Evolutionary conservation across 2,797 vertebrate species (phyloP).

Genomic region (Spea hammondii): DNA sequence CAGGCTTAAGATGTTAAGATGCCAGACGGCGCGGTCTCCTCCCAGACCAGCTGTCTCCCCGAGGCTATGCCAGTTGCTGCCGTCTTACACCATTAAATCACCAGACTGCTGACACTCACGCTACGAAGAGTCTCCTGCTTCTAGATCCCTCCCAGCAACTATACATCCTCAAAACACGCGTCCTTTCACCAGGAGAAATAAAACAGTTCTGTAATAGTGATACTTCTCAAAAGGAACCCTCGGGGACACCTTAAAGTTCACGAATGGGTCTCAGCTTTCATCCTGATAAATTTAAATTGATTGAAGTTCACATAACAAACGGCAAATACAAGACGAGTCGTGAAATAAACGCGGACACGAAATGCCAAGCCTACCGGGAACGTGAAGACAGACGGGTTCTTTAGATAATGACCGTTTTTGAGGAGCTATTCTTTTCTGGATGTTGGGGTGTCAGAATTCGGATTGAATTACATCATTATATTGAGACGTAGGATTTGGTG

Average conservation of each 20-base stretch:
- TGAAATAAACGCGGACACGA: too few species aligned
- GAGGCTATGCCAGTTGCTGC: constrained; percentile 38
- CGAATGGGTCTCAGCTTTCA: too few species aligned
- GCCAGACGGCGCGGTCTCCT: constrained; percentile 47
- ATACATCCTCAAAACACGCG: background rate
- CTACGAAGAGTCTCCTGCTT: constrained; percentile 15
- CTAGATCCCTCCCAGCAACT: constrained; percentile 26
- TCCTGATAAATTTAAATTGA: background rate
- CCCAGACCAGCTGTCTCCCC: constrained; percentile 43
- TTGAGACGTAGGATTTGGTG: too few species aligned
- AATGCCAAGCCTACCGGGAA: too few species aligned
- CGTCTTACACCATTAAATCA: constrained; percentile 25
- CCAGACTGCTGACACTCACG: constrained; percentile 8
- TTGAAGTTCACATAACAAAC: background rate
- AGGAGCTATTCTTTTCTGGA: too few species aligned
- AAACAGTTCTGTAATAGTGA: constrained; percentile 35
- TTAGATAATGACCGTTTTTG: too few species aligned
- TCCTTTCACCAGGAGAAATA: background rate
- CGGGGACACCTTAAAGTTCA: background rate
- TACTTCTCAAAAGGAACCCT: background rate
- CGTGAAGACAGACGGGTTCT: too few species aligned
- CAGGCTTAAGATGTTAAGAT: constrained; percentile 46
- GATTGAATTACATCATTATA: too few species aligned
- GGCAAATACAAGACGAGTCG: too few species aligned
- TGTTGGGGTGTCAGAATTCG: too few species aligned